phyloP scores from a whole-genome alignment of 2,113 vertebrate species.

The Mobula birostris region DNA sequence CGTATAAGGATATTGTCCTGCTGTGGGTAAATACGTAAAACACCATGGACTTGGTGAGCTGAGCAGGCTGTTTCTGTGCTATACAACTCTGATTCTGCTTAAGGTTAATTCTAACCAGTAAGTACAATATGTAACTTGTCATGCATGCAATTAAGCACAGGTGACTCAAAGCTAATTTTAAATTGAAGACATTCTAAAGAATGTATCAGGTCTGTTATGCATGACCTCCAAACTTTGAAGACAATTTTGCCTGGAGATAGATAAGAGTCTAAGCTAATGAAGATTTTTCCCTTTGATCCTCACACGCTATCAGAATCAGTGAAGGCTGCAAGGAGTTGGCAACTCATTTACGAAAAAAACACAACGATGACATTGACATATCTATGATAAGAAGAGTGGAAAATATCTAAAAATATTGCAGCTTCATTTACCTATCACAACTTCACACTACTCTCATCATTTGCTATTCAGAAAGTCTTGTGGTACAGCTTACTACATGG shows the following conservation, averaged over 20 bases:
- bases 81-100: no score
- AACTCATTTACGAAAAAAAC: not conserved
- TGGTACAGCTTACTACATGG: not conserved
- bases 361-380: not conserved
- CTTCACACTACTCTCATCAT: not conserved
- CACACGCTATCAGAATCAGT: not conserved
- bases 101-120: no score
- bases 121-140: no score
- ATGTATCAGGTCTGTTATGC: not conserved
- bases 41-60: no score
- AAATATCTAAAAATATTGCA: not conserved
- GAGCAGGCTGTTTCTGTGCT: no score
- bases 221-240: not conserved
- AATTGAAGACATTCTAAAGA: not conserved
- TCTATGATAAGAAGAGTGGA: constrained; percentile 12
- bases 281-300: not conserved
- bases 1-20: no score
- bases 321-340: not conserved
- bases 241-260: not conserved
- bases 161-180: not conserved
- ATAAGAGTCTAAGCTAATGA: not conserved
- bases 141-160: not conserved
- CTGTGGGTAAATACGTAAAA: no score
- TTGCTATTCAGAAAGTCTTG: not conserved
- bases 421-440: not conserved